Percentiles rank a stretch among this genome's conserved stretches.
Conservation (phyloP, 2,113 vertebrate species). For the Zapornia atra region DNA sequence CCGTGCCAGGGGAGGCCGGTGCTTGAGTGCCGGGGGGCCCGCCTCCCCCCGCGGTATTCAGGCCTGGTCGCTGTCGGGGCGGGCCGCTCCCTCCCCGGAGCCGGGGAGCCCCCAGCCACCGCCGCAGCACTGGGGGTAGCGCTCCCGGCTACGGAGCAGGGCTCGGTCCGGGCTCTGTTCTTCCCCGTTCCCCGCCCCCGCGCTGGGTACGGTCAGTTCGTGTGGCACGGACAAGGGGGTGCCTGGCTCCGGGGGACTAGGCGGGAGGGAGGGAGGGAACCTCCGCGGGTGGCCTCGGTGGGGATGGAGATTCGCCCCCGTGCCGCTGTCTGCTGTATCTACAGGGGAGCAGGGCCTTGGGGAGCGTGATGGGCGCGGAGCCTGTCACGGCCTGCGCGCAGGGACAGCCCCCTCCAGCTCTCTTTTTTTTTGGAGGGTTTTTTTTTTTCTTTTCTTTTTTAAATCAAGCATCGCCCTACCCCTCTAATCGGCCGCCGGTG, state of each 20-base stretch:
- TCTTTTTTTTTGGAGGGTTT: background rate
- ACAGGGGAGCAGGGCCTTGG: background rate
- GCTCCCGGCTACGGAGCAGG: too few relatives aligned
- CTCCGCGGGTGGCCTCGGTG: background rate
- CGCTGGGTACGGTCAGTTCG: background rate
- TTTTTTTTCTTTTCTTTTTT: too few relatives aligned
- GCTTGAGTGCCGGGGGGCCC: background rate
- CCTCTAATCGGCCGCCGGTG: background rate
- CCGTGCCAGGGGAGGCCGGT: background rate
- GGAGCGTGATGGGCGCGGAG: background rate
- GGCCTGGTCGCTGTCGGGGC: background rate
- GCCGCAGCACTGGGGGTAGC: background rate
- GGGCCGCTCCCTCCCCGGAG: background rate
- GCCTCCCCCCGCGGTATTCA: too few relatives aligned
- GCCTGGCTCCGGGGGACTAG: background rate
- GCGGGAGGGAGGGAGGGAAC: too few relatives aligned
- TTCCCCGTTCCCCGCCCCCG: rapidly evolving
- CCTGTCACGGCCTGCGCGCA: too few relatives aligned
- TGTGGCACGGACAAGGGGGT: background rate
- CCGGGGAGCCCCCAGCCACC: too few relatives aligned
- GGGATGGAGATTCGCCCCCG: background rate
- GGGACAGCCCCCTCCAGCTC: rapidly evolving
- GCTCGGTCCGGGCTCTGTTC: background rate
- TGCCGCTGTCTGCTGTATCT: background rate
- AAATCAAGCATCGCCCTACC: too few relatives aligned